Evolutionary conservation across 1,140 invertebrate species (phyloP), one percentile per base, ranked within the genome.

Genomic region (Rhizoglyphus robini): DNA sequence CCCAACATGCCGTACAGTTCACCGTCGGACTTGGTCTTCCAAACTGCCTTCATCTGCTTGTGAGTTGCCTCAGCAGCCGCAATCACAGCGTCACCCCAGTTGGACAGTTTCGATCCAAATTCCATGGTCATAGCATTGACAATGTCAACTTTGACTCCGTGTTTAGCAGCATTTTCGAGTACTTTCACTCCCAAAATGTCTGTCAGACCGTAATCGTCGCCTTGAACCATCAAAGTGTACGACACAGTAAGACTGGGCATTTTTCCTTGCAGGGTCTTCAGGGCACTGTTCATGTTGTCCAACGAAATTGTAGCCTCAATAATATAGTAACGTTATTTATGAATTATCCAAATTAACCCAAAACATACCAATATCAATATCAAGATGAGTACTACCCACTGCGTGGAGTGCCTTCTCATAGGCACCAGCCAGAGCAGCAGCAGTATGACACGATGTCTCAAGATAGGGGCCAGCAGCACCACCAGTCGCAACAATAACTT

Each of bases 121-220:
- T 72, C 71, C 71, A 72, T 72, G 1, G 70, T 69, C 71, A 72
- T 72, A 38, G 70, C 68, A 58, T 72, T 72, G 18, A 72, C 71
- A 51, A 66, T 68, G 36, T 72, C 70, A n/a, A 72, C 71, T 18
- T 66, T 57, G 11, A 72, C 68, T 18, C 68, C 68, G 49, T 65
- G 65, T 36, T 64, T 48, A 2, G 1, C 67, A 1, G 71, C 70
- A 62, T 65, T 67, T 25, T 51, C 58, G 4, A 72, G 57, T 18
- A 72, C 25, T 32, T 72, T 66, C 0, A 70, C 67, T 4, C 71
- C 71, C n/a, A 72, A 63, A 5, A 23, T 54, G 13, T 70, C 69
- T 3, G 69, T 71, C 8, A 72, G 54, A 3, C 71, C 71, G 34
- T 71, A 72, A 41, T 72, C 71, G 59, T 72, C 71, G 2, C 69